Evolutionary conservation across 2,113 vertebrate genomes (phyloP).

Genomic region (Empidonax alnorum): DNA sequence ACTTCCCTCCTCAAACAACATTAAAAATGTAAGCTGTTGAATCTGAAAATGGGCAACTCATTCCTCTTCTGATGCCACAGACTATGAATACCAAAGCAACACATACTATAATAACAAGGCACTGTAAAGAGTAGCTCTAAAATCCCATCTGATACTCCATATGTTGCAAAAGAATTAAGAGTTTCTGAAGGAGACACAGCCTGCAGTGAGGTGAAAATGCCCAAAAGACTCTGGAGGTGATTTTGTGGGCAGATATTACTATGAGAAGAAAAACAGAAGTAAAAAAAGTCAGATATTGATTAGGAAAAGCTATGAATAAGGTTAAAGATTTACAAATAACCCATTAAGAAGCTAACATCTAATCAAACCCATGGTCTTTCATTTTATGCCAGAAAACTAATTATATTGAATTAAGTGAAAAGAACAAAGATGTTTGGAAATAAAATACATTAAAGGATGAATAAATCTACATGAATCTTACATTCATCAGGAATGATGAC

Average conservation of each 20-base stretch:
- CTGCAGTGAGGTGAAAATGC: background rate
- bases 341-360: background rate
- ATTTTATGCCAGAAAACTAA: constrained; percentile 36
- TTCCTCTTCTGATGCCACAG: background rate
- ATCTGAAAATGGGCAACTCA: background rate
- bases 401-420: background rate
- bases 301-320: background rate
- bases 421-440: constrained; percentile 22
- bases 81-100: constrained; percentile 1
- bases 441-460: background rate
- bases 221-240: background rate
- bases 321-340: constrained; percentile 22
- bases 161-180: background rate
- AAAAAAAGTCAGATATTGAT: background rate
- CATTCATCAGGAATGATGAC: constrained; percentile 6
- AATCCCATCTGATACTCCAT: constrained; percentile 8
- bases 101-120: background rate
- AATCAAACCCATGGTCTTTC: background rate
- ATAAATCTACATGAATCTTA: background rate
- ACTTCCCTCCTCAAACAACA: background rate
- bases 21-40: background rate
- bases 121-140: constrained; percentile 10
- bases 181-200: constrained; percentile 21
- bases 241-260: background rate
- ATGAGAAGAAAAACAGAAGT: background rate